Percentiles rank a stretch among this genome's conserved stretches.
These are phyloP conservation scores for Vanessa tameamea DNA, from an alignment of 1,140 invertebrate species.

Conservation along the genomic window DNA sequence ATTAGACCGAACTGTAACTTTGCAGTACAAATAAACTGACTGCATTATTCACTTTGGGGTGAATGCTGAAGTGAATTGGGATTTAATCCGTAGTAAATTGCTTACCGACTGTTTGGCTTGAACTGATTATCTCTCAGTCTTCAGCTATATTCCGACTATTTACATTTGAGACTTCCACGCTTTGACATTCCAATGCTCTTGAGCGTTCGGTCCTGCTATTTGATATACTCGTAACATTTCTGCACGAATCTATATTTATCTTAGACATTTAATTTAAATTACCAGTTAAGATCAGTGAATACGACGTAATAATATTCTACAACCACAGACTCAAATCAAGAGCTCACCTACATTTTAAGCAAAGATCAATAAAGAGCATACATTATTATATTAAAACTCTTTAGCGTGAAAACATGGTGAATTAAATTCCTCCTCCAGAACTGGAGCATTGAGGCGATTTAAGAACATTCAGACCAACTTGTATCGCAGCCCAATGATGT, in stretches of 20 bases:
- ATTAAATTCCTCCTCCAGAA: no score
- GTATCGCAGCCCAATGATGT: neutral
- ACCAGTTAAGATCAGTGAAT: no score
- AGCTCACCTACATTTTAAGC: no score
- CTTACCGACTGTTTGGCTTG: slow-evolving; percentile 61
- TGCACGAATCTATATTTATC: neutral
- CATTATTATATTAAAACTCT: no score
- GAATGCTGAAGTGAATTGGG: slow-evolving; percentile 58
- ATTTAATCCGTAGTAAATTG: slow-evolving; percentile 70
- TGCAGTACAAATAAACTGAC: slow-evolving; percentile 64
- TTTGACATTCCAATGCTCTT: slow-evolving; percentile 31
- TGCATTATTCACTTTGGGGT: slow-evolving; percentile 65
- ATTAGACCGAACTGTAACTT: slow-evolving; percentile 59
- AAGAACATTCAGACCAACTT: neutral
- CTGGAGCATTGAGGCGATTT: no score
- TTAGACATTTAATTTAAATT: no score
- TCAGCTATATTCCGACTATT: slow-evolving; percentile 47
- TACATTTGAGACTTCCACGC: slow-evolving; percentile 42
- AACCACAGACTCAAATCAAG: no score
- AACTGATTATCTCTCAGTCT: slow-evolving; percentile 53
- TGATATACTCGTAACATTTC: slow-evolving; percentile 1
- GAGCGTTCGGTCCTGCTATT: neutral
- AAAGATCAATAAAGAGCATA: no score
- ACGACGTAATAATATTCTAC: no score
- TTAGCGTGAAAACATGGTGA: no score